These are phyloP conservation scores for Holothuria glaberrima DNA, from an alignment of 35 echinoderm and acorn worm species.

Conservation along the genomic window DNA sequence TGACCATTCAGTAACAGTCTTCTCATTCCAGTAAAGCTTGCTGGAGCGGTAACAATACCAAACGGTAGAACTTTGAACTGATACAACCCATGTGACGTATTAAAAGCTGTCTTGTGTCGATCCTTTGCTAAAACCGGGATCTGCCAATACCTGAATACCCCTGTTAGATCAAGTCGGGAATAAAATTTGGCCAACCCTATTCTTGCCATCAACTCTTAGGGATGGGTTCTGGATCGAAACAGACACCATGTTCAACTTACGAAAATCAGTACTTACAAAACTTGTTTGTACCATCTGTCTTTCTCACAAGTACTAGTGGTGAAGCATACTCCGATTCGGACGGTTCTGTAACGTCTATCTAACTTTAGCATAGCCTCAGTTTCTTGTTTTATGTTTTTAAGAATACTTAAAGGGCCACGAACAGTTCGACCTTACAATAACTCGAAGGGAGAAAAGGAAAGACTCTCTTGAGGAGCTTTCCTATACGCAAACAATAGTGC, in stretches of 20 bases:
- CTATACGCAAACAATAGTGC: too few species aligned
- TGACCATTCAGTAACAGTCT: constrained; percentile 47
- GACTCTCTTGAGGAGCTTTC: constrained; percentile 22
- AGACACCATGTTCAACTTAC: constrained; percentile 47
- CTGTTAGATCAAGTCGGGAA: constrained; percentile 62
- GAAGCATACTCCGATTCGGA: constrained; percentile 57
- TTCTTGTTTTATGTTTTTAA: constrained; percentile 38
- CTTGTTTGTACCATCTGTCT: constrained; percentile 65
- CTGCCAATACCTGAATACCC: constrained; percentile 74
- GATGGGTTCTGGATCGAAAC: constrained; percentile 69
- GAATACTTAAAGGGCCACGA: constrained; percentile 31
- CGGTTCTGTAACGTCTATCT: not conserved
- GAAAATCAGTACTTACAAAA: constrained; percentile 40
- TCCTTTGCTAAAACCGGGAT: constrained; percentile 35
- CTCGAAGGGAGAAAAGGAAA: constrained; percentile 52
- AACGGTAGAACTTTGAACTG: too few species aligned
- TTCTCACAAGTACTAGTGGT: constrained; percentile 61
- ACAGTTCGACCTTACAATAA: constrained; percentile 62
- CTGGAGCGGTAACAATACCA: constrained; percentile 52
- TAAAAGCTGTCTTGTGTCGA: constrained; percentile 48
- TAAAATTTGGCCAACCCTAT: constrained; percentile 56
- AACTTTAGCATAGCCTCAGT: not conserved
- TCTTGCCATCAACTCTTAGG: constrained; percentile 59
- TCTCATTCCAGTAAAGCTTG: constrained; percentile 67
- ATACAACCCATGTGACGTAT: constrained; percentile 55